A percentile compares a stretch with the other conserved stretches of the same genome.
These are phyloP conservation scores for Schrankia costaestrigalis DNA, from an alignment of 2,888 invertebrate genomes.

Conservation along the genomic window DNA sequence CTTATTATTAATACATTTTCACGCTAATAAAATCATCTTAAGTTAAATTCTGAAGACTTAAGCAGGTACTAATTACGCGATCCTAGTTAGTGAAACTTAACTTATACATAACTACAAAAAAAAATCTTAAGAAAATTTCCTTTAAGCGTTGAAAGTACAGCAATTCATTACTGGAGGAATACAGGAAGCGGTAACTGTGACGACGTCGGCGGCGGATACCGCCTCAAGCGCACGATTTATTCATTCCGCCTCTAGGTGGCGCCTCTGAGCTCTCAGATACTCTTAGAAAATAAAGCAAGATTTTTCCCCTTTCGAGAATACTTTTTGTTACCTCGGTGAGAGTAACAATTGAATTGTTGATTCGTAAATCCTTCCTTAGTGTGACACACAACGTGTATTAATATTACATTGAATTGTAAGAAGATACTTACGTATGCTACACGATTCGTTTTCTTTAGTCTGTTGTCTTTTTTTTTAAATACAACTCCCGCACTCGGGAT, in stretches of 20 bases:
- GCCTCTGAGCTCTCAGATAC: slow-evolving; percentile 16
- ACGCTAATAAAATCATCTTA: no score
- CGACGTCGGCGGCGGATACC: slow-evolving; percentile 27
- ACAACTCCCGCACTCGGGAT: no score
- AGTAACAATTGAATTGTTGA: slow-evolving; percentile 1
- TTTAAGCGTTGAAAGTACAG: slow-evolving; percentile 7
- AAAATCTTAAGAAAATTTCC: no score
- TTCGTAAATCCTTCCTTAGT: not conserved
- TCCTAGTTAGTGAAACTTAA: no score
- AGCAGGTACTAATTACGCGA: no score
- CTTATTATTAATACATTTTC: no score
- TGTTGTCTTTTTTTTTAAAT: no score
- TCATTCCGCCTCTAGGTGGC: slow-evolving; percentile 25
- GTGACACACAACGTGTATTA: not conserved
- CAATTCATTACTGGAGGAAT: slow-evolving; percentile 25
- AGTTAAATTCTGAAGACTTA: no score
- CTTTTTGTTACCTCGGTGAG: slow-evolving; percentile 1
- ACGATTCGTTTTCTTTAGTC: no score
- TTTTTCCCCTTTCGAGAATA: slow-evolving; percentile 1
- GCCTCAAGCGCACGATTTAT: slow-evolving; percentile 32
- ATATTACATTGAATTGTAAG: no score
- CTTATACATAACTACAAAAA: no score
- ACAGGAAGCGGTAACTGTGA: slow-evolving; percentile 27
- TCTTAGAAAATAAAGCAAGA: slow-evolving; percentile 3
- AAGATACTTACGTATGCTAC: no score